Conservation (phyloP, 2,888 invertebrate species). For the Dexiosoma caninum region DNA sequence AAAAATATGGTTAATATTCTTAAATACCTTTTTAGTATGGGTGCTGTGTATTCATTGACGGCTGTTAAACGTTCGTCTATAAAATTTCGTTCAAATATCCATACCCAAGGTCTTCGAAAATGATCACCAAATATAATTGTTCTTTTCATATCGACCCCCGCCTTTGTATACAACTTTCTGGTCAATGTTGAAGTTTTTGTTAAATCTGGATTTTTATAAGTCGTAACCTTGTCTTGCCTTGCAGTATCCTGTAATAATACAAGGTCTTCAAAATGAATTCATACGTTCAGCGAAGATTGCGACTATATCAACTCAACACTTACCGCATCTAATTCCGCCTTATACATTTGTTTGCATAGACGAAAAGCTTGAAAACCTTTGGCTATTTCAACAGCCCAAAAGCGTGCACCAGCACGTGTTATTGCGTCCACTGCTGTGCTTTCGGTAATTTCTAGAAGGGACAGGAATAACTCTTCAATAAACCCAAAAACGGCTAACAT, state of each 20-base stretch:
- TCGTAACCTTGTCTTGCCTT: slow-evolving; percentile 68
- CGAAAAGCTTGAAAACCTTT: slow-evolving; percentile 72
- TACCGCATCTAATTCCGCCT: slow-evolving; percentile 72
- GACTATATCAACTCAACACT: slow-evolving; percentile 6
- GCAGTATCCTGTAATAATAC: too few relatives aligned
- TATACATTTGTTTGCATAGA: slow-evolving; percentile 73
- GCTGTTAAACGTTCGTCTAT: slow-evolving; percentile 67
- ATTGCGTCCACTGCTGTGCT: slow-evolving; percentile 64
- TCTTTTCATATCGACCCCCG: slow-evolving; percentile 69
- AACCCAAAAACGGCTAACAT: slow-evolving; percentile 72
- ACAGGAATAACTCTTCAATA: slow-evolving; percentile 72
- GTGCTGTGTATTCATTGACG: slow-evolving; percentile 69
- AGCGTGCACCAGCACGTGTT: slow-evolving; percentile 71
- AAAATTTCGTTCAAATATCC: slow-evolving; percentile 71
- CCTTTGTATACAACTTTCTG: slow-evolving; percentile 68
- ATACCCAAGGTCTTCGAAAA: slow-evolving; percentile 70
- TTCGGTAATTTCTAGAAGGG: slow-evolving; percentile 72
- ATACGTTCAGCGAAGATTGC: neutral
- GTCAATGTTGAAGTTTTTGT: slow-evolving; percentile 69
- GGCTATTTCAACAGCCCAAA: slow-evolving; percentile 74
- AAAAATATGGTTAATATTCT: too few relatives aligned
- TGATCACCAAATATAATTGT: slow-evolving; percentile 74
- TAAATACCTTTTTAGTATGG: slow-evolving; percentile 70
- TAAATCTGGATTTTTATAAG: slow-evolving; percentile 67
- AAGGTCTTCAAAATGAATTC: neutral